Conservation (phyloP, 2,113 vertebrate species). For the Lamprologus lemairii region DNA sequence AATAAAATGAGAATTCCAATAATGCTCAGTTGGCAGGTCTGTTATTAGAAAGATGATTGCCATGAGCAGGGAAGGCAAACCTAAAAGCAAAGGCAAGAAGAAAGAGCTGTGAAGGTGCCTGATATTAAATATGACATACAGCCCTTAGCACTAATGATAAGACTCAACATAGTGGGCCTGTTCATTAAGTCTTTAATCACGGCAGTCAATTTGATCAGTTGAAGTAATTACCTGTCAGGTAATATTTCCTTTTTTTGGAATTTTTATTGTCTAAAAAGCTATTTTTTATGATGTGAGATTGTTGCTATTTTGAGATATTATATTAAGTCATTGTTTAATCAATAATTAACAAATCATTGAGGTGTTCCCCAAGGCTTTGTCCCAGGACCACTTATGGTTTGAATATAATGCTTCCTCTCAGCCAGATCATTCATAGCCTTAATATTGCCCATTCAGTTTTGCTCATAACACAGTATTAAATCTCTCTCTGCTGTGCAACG, state of each 20-base stretch:
- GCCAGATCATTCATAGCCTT: neutral
- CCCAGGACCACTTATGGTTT: neutral
- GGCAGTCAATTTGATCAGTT: neutral
- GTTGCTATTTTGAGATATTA: neutral
- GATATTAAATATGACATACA: constrained; percentile 3
- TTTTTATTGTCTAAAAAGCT: neutral
- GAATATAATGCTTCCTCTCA: neutral
- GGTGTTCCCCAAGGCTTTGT: neutral
- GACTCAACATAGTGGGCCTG: neutral
- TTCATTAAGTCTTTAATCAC: neutral
- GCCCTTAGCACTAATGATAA: accelerated
- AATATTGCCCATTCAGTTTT: neutral
- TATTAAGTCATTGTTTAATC: neutral
- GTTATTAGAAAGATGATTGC: constrained; percentile 16
- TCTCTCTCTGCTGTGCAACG: neutral
- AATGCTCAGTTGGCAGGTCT: neutral
- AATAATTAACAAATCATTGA: neutral
- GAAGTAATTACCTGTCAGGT: neutral
- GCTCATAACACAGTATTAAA: neutral
- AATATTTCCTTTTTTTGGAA: neutral
- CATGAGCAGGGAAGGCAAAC: neutral
- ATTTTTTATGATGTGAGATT: neutral
- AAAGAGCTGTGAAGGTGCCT: neutral
- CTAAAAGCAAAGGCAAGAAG: neutral
- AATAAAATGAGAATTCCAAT: neutral